Conservation (phyloP, 2,797 vertebrate genomes). For the Micrastur ruficollis region DNA sequence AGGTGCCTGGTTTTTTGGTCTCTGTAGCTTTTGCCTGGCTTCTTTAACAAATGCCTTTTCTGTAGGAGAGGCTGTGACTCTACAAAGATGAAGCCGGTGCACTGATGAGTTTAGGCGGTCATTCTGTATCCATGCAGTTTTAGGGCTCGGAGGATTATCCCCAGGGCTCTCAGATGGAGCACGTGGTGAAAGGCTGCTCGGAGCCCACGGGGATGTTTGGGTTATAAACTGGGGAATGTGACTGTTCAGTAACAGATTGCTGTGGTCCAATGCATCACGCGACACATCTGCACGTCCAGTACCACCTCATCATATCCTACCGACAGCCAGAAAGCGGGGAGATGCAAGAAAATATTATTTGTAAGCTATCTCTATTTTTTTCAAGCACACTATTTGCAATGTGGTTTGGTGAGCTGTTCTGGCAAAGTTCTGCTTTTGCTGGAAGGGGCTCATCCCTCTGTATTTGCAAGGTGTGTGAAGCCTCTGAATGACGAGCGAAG, state of each 20-base stretch:
- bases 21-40: background rate
- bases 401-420: background rate
- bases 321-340: background rate
- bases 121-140: too few relatives aligned
- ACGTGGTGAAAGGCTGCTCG: background rate
- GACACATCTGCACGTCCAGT: background rate
- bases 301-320: background rate
- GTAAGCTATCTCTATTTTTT: background rate
- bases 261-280: background rate
- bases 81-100: background rate
- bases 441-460: background rate
- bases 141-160: background rate
- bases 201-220: background rate
- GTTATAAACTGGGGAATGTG: background rate
- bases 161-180: background rate
- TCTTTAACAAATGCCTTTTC: background rate
- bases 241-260: background rate
- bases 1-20: rapidly evolving
- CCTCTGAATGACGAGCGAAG: background rate
- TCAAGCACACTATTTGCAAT: background rate
- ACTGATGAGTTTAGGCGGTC: background rate
- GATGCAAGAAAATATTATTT: background rate
- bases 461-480: rapidly evolving
- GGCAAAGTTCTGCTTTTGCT: background rate
- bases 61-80: background rate